Evolutionary conservation across 2,888 invertebrate genomes (phyloP).

Genomic region (Cloeon dipterum): DNA sequence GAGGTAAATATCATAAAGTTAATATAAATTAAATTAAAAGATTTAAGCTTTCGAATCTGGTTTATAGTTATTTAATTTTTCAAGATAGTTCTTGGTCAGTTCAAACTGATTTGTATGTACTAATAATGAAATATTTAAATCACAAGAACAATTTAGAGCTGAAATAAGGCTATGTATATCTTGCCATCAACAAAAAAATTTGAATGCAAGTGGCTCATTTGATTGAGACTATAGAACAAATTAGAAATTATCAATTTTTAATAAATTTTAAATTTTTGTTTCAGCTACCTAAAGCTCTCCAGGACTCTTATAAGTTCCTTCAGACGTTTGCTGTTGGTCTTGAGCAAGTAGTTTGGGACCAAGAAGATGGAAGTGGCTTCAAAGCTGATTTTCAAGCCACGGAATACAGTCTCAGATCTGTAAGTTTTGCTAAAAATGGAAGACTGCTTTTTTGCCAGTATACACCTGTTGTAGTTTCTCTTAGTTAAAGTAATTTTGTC

Average conservation of each 20-base stretch:
- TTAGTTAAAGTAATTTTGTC: too few relatives aligned
- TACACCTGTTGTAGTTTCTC: too few relatives aligned
- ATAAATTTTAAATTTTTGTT: constrained; percentile 10
- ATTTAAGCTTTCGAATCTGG: neutral
- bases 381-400: constrained; percentile 28
- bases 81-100: neutral
- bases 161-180: too few relatives aligned
- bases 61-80: neutral
- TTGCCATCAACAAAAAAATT: too few relatives aligned
- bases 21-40: neutral
- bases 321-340: constrained; percentile 48
- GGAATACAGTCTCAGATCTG: constrained; percentile 32
- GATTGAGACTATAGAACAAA: too few relatives aligned
- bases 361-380: constrained; percentile 25
- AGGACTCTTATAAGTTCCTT: constrained; percentile 37
- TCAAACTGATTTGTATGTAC: neutral
- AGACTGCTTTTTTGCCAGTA: too few relatives aligned
- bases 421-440: constrained; percentile 16
- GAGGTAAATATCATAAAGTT: constrained; percentile 16
- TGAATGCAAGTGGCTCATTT: too few relatives aligned
- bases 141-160: neutral
- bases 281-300: constrained; percentile 26
- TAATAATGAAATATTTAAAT: neutral
- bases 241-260: too few relatives aligned
- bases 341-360: constrained; percentile 36